Conservation (phyloP, 1,140 invertebrate species). For the Sycophila sp. region DNA sequence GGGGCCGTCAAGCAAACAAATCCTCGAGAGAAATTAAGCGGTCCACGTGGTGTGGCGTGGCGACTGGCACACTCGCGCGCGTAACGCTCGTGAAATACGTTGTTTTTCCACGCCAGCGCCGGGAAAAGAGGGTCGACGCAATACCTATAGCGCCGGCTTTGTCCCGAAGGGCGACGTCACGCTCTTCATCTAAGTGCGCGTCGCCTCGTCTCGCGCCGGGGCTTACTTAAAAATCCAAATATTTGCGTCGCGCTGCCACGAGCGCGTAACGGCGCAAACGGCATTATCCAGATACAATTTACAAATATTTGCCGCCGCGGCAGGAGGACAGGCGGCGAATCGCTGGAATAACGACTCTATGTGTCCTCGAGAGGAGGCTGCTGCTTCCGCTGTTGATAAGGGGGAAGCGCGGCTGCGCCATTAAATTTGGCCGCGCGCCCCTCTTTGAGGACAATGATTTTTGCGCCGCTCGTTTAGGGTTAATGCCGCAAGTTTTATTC, state of each 20-base stretch:
- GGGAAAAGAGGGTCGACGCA: not conserved
- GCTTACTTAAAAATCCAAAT: constrained; percentile 33
- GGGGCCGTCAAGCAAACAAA: constrained; percentile 6
- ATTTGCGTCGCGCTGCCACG: constrained; percentile 7
- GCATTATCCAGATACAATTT: constrained; percentile 33
- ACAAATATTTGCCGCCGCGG: constrained; percentile 32
- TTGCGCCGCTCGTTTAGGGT: too few species aligned
- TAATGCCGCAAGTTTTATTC: too few species aligned
- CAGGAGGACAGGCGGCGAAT: not conserved
- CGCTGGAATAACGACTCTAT: not conserved
- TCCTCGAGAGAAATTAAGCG: constrained; percentile 21
- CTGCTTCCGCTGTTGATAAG: not conserved
- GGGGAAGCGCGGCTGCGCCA: not conserved
- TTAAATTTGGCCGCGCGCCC: not conserved
- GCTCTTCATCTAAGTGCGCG: too few species aligned
- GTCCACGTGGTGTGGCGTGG: too few species aligned
- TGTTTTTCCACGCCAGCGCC: not conserved
- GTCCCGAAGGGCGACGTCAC: not conserved
- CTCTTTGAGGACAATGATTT: not conserved
- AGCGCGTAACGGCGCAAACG: constrained; percentile 12
- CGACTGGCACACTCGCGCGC: not conserved
- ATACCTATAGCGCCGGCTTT: not conserved
- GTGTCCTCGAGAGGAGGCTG: not conserved
- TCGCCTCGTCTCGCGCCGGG: not conserved
- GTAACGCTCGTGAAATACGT: not conserved